phyloP scores from a whole-genome alignment of 2,797 vertebrate species.

The Gymnoscopelus braueri region DNA sequence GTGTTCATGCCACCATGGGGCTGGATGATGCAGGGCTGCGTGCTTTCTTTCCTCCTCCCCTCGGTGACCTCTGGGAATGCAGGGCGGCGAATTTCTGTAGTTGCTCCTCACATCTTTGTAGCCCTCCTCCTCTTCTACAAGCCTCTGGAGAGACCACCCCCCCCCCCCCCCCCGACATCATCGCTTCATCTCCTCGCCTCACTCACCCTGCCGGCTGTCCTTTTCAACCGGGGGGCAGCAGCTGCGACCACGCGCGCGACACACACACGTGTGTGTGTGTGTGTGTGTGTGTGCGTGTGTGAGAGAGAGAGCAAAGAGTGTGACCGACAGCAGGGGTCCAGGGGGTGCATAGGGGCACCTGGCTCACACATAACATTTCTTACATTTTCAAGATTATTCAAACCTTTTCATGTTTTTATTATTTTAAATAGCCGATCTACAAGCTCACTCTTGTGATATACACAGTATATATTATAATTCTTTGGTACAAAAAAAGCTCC shows the following conservation, averaged over 20 bases:
- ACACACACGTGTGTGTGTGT: background rate
- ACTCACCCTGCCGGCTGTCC: conserved; percentile 13
- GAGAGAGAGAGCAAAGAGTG: no score
- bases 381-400: no score
- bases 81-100: background rate
- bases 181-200: conserved; percentile 23
- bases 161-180: conserved; percentile 14
- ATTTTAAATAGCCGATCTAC: no score
- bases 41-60: background rate
- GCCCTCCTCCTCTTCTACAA: conserved; percentile 26
- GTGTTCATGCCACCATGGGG: conserved; percentile 17
- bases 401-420: no score
- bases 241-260: background rate
- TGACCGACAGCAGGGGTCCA: no score
- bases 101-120: conserved; percentile 25
- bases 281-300: conserved; percentile 4
- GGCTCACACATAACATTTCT: no score
- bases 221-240: conserved; percentile 19
- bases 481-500: no score
- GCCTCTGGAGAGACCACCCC: conserved; percentile 19
- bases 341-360: no score
- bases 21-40: conserved; percentile 10
- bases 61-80: conserved; percentile 33
- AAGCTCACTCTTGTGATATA: no score
- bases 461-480: no score